Base-by-base conservation (phyloP, 2,113 vertebrate genomes). In the Condylura cristata region DNA sequence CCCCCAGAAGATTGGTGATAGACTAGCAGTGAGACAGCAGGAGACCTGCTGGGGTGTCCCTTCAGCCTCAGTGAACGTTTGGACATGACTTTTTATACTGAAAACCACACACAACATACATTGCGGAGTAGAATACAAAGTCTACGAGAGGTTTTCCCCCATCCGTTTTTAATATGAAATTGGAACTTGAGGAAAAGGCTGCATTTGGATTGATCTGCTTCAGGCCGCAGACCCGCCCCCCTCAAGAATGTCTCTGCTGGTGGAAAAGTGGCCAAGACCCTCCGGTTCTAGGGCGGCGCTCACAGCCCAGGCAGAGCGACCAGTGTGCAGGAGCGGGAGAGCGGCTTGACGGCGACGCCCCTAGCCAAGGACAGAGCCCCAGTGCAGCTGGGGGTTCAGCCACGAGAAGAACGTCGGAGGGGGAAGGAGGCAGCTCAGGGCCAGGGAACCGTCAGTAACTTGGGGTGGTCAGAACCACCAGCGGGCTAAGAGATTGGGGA, bases 71-170 rank as follows among this genome's bases (percentile, higher is more conserved):
- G 1, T 86, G 89, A 87, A 93, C 87, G 28, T 89, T 61, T 81
- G 51, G 26, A 60, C 24, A n/a, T 85, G 34, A 17, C 37, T 63
- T 48, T 66, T 90, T 95, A 93, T 78, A 32, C 66, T 89, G 86
- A 89, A 63, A 89, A 37, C 41, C 66, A 32, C 22, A 46, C n/a
- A 80, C 78, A 3, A 53, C 37, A 4, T 87, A 34, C 10, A 13
- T 85, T 71, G 14, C 16, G 14, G 11, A 39, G 6, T 56, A 79
- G 37, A 89, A 61, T 66, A 56, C 9, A 76, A 13, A 51, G 48
- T 71, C 41, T 60, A 0, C 22, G 6, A 32, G 71, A 84, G 65
- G 14, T 71, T 34, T 5, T 9, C 41, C 56, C 18, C 53, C 9
- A 2, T 41, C 37, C 76, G 72, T 76, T 80, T 87, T 81, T 70